Evolutionary conservation across 2,113 vertebrate species (phyloP).

Genomic region (Oxyruncus cristatus): DNA sequence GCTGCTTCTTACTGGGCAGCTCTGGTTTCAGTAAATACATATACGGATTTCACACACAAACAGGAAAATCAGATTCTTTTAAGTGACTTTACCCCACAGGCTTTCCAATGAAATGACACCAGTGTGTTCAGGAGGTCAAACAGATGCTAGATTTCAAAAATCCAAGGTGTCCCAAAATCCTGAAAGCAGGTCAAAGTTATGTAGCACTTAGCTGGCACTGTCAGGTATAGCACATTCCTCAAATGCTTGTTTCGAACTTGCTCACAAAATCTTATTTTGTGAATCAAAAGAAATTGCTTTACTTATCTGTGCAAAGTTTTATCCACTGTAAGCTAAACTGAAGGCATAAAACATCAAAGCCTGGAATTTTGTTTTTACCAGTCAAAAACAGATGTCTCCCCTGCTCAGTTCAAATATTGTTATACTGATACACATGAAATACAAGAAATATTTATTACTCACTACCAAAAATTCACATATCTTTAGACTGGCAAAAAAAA

Average conservation of each 20-base stretch:
- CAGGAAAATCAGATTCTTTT: background rate
- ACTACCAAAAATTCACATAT: background rate
- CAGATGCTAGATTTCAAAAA: background rate
- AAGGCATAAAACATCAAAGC: background rate
- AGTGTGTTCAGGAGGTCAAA: background rate
- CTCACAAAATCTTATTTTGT: background rate
- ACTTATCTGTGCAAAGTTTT: background rate
- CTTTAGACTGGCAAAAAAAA: background rate
- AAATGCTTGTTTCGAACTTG: background rate
- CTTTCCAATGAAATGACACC: background rate
- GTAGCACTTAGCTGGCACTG: background rate
- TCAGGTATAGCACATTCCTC: background rate
- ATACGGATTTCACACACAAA: background rate
- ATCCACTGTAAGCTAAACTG: background rate
- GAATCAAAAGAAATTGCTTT: background rate
- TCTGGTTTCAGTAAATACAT: background rate
- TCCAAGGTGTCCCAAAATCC: background rate
- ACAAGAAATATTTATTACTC: background rate
- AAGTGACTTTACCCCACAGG: background rate
- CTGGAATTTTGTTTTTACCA: background rate
- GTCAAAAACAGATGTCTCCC: background rate
- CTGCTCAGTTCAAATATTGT: background rate
- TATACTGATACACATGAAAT: background rate
- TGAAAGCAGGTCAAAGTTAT: background rate
- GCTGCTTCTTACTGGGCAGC: fast-evolving